Base-by-base conservation (phyloP, 2,888 invertebrate genomes). In the Mamestra brassicae region DNA sequence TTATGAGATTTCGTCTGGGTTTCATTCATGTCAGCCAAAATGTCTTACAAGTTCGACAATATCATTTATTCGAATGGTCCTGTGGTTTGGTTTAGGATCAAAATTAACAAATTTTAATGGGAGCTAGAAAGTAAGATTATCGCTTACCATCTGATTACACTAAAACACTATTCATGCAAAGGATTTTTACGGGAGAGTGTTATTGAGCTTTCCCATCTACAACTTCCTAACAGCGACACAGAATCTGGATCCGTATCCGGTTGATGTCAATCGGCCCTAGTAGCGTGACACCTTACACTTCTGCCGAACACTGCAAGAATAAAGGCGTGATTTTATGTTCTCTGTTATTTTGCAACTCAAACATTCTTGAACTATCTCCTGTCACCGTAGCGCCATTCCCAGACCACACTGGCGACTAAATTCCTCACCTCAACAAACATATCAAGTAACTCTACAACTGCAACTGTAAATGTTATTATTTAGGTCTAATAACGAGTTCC, bases 401-500 rank as follows among this genome's bases (percentile, higher is more conserved):
- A 72, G 76, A 76, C 64, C 74, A 72, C 81, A 76, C 45, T 10
- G 42, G 47, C 15, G 74, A 66, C 70, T 4, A 73, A 76, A 82
- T 74, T 74, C 71, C 66, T 42, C 47, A 52, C 38, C 45, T 71
- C 17, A 11, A 74, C 42, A 42, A 69, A 73, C 13, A 58, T 76
- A 83, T 83, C 75, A 73, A 54, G 60, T 85, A 69, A 60, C 84
- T 15, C 50, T 68, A 34, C 62, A 47, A 66, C 66, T 34, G 57
- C 58, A 82, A 36, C 76, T 52, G 55, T 80, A 45, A 69, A 47
- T 36, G 63, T 72, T 84, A 67, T 68, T 73, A 83, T 76, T 78
- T 68, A 80, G 77, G 74, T 81, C 78, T 83, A 26, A 57, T 71
- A 76, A 77, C 79, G 34, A 80, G 74, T 87, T 87, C 76, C 74